These are phyloP conservation scores for Phalacrocorax brasilianus DNA, from an alignment of 2,113 vertebrate species.

Conservation along the genomic window DNA sequence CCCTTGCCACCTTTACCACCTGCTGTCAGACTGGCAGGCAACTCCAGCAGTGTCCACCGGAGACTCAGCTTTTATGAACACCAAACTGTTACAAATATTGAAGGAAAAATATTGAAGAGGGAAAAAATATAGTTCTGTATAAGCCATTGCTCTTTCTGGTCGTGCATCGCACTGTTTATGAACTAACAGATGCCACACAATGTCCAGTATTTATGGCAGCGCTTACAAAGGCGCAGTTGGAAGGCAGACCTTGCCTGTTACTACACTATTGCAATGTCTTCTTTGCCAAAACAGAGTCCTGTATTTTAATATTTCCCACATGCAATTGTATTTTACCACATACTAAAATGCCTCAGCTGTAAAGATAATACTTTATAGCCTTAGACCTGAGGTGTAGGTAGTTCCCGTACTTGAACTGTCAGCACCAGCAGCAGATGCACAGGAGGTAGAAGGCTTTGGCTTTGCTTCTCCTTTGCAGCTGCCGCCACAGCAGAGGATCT, in stretches of 20 bases:
- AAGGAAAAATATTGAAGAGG: not conserved
- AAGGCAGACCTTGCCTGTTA: constrained; percentile 20
- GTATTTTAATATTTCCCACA: constrained; percentile 35
- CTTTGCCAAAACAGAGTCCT: constrained; percentile 27
- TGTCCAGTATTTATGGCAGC: not conserved
- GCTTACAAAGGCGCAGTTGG: not conserved
- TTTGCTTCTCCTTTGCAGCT: not conserved
- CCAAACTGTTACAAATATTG: not conserved
- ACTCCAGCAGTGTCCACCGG: not conserved
- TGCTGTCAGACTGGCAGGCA: not conserved
- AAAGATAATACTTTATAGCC: not conserved
- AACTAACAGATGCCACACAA: constrained; percentile 1
- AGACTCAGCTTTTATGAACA: not conserved
- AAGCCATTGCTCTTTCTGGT: not conserved
- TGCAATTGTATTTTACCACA: constrained; percentile 12
- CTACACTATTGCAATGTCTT: not conserved
- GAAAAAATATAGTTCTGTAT: not conserved
- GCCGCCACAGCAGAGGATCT: not conserved
- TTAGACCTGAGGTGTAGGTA: not conserved
- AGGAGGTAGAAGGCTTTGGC: not conserved
- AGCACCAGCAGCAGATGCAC: not conserved
- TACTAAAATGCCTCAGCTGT: constrained; percentile 15
- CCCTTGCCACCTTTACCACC: not conserved
- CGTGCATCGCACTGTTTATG: not conserved
- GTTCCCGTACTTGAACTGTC: not conserved